Conservation (phyloP, 2,113 vertebrate genomes). For the Tamias sibiricus region DNA sequence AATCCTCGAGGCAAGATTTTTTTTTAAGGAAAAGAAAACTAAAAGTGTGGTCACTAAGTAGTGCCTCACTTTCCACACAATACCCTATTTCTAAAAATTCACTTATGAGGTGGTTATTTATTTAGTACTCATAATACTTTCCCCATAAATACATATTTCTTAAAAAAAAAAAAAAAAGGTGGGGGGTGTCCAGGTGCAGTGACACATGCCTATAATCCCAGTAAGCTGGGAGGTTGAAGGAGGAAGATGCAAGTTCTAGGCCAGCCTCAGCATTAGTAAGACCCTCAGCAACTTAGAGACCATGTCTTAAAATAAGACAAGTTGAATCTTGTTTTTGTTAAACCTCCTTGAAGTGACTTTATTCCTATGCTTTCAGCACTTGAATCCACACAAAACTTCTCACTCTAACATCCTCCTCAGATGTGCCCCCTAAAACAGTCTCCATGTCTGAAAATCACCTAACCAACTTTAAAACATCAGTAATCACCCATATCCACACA, state of each 20-base stretch:
- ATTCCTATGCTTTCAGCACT: background rate
- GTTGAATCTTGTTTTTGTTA: background rate
- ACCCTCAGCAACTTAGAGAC: no score
- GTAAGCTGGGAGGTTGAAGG: no score
- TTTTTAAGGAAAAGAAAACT: slow-evolving; percentile 44
- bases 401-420: background rate
- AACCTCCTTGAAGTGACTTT: background rate
- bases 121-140: slow-evolving; percentile 2
- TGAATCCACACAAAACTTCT: background rate
- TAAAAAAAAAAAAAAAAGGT: background rate
- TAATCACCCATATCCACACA: background rate
- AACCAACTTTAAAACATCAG: background rate
- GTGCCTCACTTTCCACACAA: background rate
- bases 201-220: background rate
- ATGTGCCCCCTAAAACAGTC: background rate
- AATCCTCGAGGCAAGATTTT: background rate
- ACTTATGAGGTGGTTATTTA: background rate
- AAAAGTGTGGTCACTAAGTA: background rate
- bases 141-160: background rate
- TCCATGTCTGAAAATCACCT: background rate
- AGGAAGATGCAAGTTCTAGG: no score
- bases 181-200: background rate
- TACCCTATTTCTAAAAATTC: background rate
- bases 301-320: no score
- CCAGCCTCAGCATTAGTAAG: no score